Base-by-base conservation (phyloP, 2,888 invertebrate genomes). In the Myopa tessellatipennis region DNA sequence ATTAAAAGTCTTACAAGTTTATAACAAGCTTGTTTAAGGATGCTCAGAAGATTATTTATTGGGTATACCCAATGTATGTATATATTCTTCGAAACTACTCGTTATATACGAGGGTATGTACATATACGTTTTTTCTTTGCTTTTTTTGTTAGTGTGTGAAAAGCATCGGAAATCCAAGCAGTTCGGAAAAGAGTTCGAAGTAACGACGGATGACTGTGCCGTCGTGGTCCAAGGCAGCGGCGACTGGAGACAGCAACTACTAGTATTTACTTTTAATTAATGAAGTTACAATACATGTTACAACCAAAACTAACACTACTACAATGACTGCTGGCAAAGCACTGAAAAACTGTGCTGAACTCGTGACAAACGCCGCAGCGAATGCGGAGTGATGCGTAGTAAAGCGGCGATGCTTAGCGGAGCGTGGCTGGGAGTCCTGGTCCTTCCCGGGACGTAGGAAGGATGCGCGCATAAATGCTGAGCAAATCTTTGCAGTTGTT, bases 401-500 rank as follows among this genome's bases (percentile, higher is more conserved):
- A 55, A 55, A 14, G 55, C 55, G 55, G 3, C 50, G 50, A 14
- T 8, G 50, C 50, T 10, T 8, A 8, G 50, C 36, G 70, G n/a
- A 16, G 70, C 7, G 16, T 12, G 70, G 55, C 26, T 26, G 26
- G 26, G 26, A 26, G n/a, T n/a, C 73, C 18, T 45, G 14, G 18
- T 61, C 12, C 4, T 38, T 55, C 45, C 70, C 16, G n/a, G 55
- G 70, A 26, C 55, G 52, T 36, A 58, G 70, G 18, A 38, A 45
- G 75, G 67, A 60, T 58, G 58, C 16, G 68, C 75, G 58, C 38
- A 68, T 67, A 68, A 69, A 40, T 55, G 55, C 68, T 58, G 69
- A 60, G 60, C 69, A 76, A 71, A 74, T 77, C 73, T 74, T 72
- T 76, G 77, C 76, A 79, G 77, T 77, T 79, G 79, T 76, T 77